Evolutionary conservation across 2,797 vertebrate species (phyloP).

Genomic region (Rachycentron canadum): DNA sequence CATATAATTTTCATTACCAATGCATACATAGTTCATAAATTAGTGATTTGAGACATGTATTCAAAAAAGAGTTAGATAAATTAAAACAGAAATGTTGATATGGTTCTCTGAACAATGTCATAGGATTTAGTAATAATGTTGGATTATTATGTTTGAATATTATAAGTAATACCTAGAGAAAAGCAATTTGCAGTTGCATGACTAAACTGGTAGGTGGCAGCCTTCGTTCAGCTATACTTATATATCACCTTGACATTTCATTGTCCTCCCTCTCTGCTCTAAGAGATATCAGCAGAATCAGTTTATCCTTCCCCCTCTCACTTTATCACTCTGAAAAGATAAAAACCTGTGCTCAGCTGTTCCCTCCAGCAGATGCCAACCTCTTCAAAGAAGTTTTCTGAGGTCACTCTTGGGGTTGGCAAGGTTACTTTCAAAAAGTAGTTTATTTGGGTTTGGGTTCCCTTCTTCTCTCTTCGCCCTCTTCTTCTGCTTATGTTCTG

Average conservation of each 20-base stretch:
- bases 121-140: not conserved
- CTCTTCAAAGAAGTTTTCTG: not conserved
- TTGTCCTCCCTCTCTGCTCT: constrained; percentile 5
- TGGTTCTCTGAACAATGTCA: not conserved
- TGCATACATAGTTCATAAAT: not conserved
- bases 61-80: not conserved
- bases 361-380: constrained; percentile 23
- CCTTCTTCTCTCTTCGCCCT: not conserved
- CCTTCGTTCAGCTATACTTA: constrained; percentile 19
- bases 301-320: constrained; percentile 29
- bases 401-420: not conserved
- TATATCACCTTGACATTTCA: constrained; percentile 20
- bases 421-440: constrained; percentile 11
- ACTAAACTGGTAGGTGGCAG: constrained; percentile 23
- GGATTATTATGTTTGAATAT: not conserved
- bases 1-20: not conserved
- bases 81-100: not conserved
- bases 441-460: not conserved
- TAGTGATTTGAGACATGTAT: not conserved
- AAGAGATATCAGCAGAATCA: constrained; percentile 42
- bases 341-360: constrained; percentile 28
- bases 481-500: too few species aligned
- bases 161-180: not conserved
- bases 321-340: constrained; percentile 47
- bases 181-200: constrained; percentile 26